Evolutionary conservation across 1,140 invertebrate genomes (phyloP), one percentile per base, ranked within the genome.

Genomic region (Choristoneura fumiferana): DNA sequence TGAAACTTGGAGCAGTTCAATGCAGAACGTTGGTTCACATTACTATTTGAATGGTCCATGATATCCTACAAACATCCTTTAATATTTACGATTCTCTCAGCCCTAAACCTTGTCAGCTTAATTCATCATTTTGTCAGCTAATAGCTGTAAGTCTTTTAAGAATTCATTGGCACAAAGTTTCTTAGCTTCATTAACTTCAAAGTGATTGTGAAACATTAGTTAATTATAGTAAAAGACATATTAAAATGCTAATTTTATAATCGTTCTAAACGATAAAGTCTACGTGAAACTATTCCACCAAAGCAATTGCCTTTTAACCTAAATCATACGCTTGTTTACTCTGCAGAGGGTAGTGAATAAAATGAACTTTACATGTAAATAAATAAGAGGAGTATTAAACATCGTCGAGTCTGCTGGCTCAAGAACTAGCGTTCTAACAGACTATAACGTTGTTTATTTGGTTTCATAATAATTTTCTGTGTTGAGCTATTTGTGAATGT

Each of bases 351-450:
- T 29, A 29, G 22, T 49, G 22, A 22, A 14, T 49, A 13, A 49
- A 49, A 49, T 33, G 4, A 49, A 33, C n/a, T 57, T 40, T 33
- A 39, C 36, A 57, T 57, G 36, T 17, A 49, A 49, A 49, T 4
- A 10, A 49, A 6, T 49, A 1, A 4, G 29, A 49, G 29, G 8
- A n/a, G 4, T 69, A 37, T 64, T 75, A 87, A 87, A 85, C 84
- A 85, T 80, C 82, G 69, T 64, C 73, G 71, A 84, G 76, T 84
- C 81, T 87, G 86, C 69, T 82, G 86, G 86, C 86, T 89, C 86
- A 89, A 87, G 86, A 89, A 89, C 86, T 33, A 18, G 63, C 18
- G 80, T 87, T 84, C 86, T 84, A 79, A 79, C 86, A 89, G 82
- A 84, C 80, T 69, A 66, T 60, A 62, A 63, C 69, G 81, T 83